Evolutionary conservation across 2,888 invertebrate genomes (phyloP), one percentile per base, ranked within the genome.

Genomic region (Mamestra brassicae): DNA sequence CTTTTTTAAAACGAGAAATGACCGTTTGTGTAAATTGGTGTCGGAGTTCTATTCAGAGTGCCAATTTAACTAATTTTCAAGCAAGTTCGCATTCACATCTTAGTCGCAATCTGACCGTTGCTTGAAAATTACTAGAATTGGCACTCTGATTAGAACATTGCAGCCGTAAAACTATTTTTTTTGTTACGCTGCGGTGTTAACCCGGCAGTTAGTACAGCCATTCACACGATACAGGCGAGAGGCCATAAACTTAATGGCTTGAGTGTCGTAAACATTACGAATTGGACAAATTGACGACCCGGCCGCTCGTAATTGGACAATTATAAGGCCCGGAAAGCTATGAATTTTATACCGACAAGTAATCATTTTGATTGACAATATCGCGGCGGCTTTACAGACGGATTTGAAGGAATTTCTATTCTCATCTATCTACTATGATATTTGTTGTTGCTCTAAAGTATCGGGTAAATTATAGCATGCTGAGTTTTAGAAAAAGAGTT

Each of bases 171-270:
- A 42, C 4, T 0, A 11, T 15, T 3, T 34, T 62, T 74, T 34
- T 54, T 72, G 55, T 55, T 66, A 66, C 55, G 13, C 4, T 1
- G 55, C 70, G 54, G 58, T 83, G 66, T 71, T 64, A 77, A 42
- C 64, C 17, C 38, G 6, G 15, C 72, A 65, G 64, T 77, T 69
- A 65, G 50, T n/a, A 79, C 74, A 73, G 65, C 74, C 68, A 81
- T 88, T 87, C 86, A 81, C 86, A 84, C 83, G 78, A 84, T 87
- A 89, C 85, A 87, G 76, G 85, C 84, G 68, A 81, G 82, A 70
- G 76, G 74, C 81, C 67, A 78, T 85, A 89, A 87, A 84, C 68
- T 76, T 77, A 83, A 82, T 80, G 71, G 78, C 55, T 68, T 17
- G 52, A 71, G 55, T 70, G 70, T 79, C 87, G 68, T 84, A 86